Base-by-base conservation (phyloP, 2,888 invertebrate species). In the Lagria hirta region DNA sequence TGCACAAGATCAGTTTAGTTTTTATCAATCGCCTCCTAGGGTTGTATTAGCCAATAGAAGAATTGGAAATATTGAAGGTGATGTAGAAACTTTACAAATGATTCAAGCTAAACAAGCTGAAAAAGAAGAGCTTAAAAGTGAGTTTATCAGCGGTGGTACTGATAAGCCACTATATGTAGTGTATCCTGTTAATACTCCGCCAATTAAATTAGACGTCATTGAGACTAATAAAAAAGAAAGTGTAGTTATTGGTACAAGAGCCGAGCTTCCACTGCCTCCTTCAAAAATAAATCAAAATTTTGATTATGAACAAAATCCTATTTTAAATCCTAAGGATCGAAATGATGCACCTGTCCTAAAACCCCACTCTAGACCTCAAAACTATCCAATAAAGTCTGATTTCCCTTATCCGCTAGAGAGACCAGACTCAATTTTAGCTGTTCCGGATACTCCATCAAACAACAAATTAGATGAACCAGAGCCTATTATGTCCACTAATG, bases 21-120 rank as follows among this genome's bases (percentile, higher is more conserved):
- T 68, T 24, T 64, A 62, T 37, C 64, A 66, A 45, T 64, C 65
- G 2, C 69, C 69, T 0, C 76, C 76, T 2, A 74, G 75, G 7
- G 66, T 72, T 8, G 69, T 75, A 2, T 57, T 75, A 16, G 65
- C 73, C 0, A 75, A 74, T 34, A 66, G 73, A 35, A 64, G 73
- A 50, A 69, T 63, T 4, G 56, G 68, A 1, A 61, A 65, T 20
- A 68, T 77, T 3, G 75, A 78, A 14, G 76, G 76, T 0, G 73
- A 74, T 45, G 78, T 84, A 0, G 78, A 83, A 6, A 83, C 84
- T 0, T 62, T 84, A 17, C 84, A 84, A 68, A 84, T 84, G 84
- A 75, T 84, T 27, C 83, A 84, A 58, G 75, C 77, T 0, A 73
- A 78, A 55, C 69, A 73, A 44, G 64, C 72, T 6, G 64, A 71